Evolutionary conservation across 2,113 vertebrate genomes (phyloP).

Genomic region (Tenrec ecaudatus): DNA sequence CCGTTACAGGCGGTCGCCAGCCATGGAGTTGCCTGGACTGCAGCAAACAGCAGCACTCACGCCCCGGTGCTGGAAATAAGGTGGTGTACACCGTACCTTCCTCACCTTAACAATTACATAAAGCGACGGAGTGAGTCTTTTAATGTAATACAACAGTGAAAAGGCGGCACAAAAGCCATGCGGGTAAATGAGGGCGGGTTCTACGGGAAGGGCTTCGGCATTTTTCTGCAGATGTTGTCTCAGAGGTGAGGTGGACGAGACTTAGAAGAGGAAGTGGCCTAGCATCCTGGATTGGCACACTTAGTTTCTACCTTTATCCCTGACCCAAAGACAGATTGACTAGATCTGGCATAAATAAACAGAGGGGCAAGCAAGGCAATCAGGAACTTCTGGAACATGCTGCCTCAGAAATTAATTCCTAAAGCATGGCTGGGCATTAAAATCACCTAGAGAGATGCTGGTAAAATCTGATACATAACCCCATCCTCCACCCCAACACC

Average conservation of each 20-base stretch:
- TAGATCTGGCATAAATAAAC: neutral
- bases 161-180: neutral
- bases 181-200: neutral
- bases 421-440: neutral
- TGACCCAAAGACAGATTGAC: neutral
- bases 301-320: neutral
- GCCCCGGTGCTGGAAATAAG: neutral
- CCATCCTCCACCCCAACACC: neutral
- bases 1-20: neutral
- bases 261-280: neutral
- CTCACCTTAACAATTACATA: neutral
- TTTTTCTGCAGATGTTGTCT: neutral
- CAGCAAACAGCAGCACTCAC: neutral
- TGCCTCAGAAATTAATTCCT: neutral
- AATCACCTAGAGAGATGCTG: neutral
- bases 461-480: neutral
- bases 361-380: neutral
- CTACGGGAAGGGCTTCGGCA: too few relatives aligned
- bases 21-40: neutral
- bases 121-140: neutral
- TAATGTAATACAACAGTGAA: neutral
- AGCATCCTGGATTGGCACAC: too few relatives aligned
- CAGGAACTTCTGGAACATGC: neutral
- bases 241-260: neutral
- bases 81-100: constrained; percentile 4